A percentile compares a stretch with the other conserved stretches of the same genome.
These are phyloP conservation scores for Acanthosepion pharaonis DNA, from an alignment of 2,888 invertebrate species.

Conservation along the genomic window DNA sequence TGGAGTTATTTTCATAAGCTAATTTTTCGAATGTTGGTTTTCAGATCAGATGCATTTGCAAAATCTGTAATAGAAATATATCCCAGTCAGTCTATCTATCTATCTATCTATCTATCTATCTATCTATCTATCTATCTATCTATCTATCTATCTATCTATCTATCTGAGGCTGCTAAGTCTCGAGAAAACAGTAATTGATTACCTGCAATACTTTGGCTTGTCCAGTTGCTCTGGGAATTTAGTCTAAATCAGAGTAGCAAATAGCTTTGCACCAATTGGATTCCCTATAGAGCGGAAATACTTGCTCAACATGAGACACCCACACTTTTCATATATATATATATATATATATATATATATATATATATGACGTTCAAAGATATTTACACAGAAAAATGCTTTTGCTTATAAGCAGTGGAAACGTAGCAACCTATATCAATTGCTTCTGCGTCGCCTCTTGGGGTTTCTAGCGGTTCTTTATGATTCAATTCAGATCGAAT, in stretches of 20 bases:
- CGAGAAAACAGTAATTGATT: not conserved
- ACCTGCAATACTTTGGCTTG: not conserved
- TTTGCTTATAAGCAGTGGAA: not conserved
- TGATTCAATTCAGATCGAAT: not conserved
- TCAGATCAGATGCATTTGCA: no score
- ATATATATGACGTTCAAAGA: not conserved
- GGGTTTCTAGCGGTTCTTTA: not conserved
- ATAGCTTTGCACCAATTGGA: conserved; percentile 17
- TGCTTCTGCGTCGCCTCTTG: not conserved
- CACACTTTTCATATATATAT: not conserved
- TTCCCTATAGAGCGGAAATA: not conserved
- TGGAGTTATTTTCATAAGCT: no score
- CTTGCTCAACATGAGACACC: not conserved
- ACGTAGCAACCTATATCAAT: not conserved
- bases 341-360: not conserved
- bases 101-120: no score
- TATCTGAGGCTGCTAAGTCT: not conserved
- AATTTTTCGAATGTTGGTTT: no score
- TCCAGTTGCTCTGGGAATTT: not conserved
- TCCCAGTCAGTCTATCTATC: not conserved
- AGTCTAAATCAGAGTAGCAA: not conserved
- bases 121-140: no score
- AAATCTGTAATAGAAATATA: not conserved
- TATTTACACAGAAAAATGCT: not conserved
- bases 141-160: no score